phyloP scores from a whole-genome alignment of 2,888 invertebrate genomes.

The Thera britannica region DNA sequence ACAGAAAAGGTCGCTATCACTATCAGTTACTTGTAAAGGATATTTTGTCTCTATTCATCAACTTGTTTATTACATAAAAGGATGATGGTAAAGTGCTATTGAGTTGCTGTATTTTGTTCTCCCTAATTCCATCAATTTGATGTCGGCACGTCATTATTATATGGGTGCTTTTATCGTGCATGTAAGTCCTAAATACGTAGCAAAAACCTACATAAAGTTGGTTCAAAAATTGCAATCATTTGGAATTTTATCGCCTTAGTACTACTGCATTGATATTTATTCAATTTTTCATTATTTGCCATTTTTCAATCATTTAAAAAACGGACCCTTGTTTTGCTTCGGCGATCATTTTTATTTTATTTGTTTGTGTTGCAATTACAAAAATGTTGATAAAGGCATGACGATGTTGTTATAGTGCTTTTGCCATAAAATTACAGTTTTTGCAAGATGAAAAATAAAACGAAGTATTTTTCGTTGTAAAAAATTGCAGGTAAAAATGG shows the following conservation, averaged over 20 bases:
- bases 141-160: slow-evolving; percentile 11
- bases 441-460: background rate
- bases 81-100: slow-evolving; percentile 21
- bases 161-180: slow-evolving; percentile 4
- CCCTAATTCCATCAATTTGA: slow-evolving; percentile 35
- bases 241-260: background rate
- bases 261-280: background rate
- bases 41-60: slow-evolving; percentile 19
- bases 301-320: too few relatives aligned
- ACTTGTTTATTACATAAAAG: slow-evolving; percentile 20
- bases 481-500: background rate
- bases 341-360: too few relatives aligned
- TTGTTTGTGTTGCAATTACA: too few relatives aligned
- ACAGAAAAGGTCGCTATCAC: background rate
- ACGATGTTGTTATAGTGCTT: too few relatives aligned
- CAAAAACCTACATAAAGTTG: too few relatives aligned
- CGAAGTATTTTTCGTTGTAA: background rate
- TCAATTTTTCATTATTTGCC: too few relatives aligned
- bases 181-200: background rate
- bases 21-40: slow-evolving; percentile 11
- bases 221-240: background rate
- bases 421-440: background rate
- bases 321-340: too few relatives aligned
- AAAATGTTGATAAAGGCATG: too few relatives aligned
- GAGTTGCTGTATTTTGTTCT: slow-evolving; percentile 28